Base-by-base conservation (phyloP, 2,113 vertebrate genomes). In the Apteryx mantelli region DNA sequence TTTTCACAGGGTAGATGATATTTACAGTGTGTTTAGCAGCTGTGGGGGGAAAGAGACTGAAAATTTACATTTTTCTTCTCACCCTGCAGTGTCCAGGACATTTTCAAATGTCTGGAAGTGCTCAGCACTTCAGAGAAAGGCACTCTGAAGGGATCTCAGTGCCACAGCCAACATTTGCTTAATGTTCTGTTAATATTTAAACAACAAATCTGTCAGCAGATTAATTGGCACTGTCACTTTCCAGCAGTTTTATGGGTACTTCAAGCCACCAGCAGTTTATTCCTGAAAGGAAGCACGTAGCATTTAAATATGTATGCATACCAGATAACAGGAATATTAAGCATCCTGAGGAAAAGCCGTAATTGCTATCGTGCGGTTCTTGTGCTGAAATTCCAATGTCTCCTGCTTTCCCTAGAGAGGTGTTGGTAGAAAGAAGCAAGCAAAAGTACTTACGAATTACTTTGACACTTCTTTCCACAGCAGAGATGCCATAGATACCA, bases 141-240 rank as follows among this genome's bases (percentile, higher is more conserved):
- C 6, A 0, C 91, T 88, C 76, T 48, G 61, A 87, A 85, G 50
- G 64, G 71, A 83, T 88, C 78, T 77, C 19, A 3, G 80, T 66
- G 71, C 52, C 44, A 55, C 71, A 90, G 88, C 68, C 93, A 97
- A 95, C 76, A 75, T 96, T 97, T 95, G 94, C 84, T 96, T 96
- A 94, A 95, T 1, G 3, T 94, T 86, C 94, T 13, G 40, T 93
- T 97, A 97, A 97, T 98, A 97, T 97, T 97, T 96, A 97, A 97
- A 96, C 83, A 96, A 93, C 96, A 97, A 96, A 96, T 97, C 95
- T 96, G 96, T 95, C 96, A 97, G 95, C 93, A 96, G 94, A 97
- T 97, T 97, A 97, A 98, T 97, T 96, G 96, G 94, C 94, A 92
- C 73, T 88, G 92, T 80, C 89, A 93, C 93, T 71, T 96, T 60